phyloP scores from a whole-genome alignment of 2,888 invertebrate genomes.

The Zaprionus obscuricornis region DNA sequence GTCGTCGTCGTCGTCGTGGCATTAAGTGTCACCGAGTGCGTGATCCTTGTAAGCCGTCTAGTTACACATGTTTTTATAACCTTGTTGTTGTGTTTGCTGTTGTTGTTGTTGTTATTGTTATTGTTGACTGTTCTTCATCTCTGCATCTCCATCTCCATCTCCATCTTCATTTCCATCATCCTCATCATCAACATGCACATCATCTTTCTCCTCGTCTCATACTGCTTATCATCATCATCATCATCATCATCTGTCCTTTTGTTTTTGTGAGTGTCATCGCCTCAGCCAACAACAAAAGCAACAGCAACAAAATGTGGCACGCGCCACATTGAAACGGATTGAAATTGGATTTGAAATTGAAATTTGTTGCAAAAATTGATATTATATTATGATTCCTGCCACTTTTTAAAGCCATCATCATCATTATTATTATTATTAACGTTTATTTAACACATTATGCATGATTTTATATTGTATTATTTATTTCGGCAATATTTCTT shows the following conservation, averaged over 20 bases:
- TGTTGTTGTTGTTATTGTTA: conserved; percentile 2
- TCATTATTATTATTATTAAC: too few species aligned
- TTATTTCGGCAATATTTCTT: too few species aligned
- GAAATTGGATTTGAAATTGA: conserved; percentile 34
- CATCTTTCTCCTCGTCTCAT: background rate
- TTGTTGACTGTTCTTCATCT: background rate
- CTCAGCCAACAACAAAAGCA: conserved; percentile 7
- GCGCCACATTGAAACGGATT: conserved; percentile 39
- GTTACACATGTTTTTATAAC: conserved; percentile 76
- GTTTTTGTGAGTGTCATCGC: conserved; percentile 42
- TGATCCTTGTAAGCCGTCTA: conserved; percentile 76
- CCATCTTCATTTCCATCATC: conserved; percentile 1
- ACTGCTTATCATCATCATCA: conserved; percentile 5
- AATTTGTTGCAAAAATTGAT: conserved; percentile 31
- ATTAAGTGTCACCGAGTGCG: conserved; percentile 76
- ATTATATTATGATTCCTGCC: conserved; percentile 12
- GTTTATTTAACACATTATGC: too few species aligned
- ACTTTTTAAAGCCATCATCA: too few species aligned
- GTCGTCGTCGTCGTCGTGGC: conserved; percentile 37
- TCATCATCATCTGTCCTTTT: conserved; percentile 17
- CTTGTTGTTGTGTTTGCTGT: conserved; percentile 35
- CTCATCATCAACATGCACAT: background rate
- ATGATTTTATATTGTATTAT: too few species aligned
- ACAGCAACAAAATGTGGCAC: too few species aligned
- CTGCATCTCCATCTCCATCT: too few species aligned